These are phyloP conservation scores for Spisula subtruncata DNA, from an alignment of 2,888 invertebrate species.

Conservation along the genomic window DNA sequence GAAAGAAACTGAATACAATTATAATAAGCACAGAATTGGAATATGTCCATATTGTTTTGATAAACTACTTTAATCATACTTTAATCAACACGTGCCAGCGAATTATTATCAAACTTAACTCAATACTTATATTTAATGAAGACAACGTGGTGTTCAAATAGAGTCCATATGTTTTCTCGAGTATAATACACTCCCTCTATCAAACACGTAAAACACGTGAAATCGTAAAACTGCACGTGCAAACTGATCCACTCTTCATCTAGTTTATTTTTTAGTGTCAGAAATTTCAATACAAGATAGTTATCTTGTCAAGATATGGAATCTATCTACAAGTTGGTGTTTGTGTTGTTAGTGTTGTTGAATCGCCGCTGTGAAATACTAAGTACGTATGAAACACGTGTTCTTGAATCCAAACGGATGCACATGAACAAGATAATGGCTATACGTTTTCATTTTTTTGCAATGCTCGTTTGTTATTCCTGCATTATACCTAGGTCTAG, in stretches of 20 bases:
- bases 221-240: conserved; percentile 18
- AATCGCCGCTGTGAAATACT: neutral
- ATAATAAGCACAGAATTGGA: neutral
- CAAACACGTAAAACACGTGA: conserved; percentile 5
- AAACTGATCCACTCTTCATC: neutral
- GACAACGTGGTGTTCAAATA: neutral
- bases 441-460: too few relatives aligned
- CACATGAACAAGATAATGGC: too few relatives aligned
- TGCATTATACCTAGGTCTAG: too few relatives aligned
- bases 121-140: neutral
- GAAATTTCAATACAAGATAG: neutral
- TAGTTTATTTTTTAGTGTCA: neutral
- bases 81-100: neutral
- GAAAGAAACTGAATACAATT: neutral
- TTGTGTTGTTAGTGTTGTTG: neutral
- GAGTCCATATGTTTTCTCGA: neutral
- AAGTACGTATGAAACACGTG: neutral
- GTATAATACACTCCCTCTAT: neutral
- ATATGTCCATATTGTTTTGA: neutral
- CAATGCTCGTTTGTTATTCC: too few relatives aligned
- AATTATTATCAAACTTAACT: conserved; percentile 12
- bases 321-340: neutral
- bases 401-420: neutral
- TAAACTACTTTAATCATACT: conserved; percentile 7
- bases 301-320: neutral